These are phyloP conservation scores for Emesis castigata DNA, from an alignment of 2,888 invertebrate species.

Conservation along the genomic window DNA sequence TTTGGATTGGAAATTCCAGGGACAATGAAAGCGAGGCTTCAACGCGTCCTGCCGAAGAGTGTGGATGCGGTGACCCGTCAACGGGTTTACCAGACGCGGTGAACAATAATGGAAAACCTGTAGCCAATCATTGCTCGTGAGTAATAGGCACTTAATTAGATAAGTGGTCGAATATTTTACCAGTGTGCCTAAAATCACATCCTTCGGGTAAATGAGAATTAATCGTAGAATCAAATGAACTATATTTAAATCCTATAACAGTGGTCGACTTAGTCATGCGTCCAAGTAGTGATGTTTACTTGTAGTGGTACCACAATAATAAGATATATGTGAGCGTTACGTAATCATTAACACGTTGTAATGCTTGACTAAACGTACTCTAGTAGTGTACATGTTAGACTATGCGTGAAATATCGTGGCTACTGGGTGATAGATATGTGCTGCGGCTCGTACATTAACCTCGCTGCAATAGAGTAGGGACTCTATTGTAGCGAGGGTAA, in stretches of 20 bases:
- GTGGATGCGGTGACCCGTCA: conserved; percentile 75
- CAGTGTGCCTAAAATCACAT: neutral
- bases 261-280: neutral
- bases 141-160: conserved; percentile 70
- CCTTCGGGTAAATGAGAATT: neutral
- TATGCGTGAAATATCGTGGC: too few relatives aligned
- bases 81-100: conserved; percentile 49
- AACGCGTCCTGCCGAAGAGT: conserved; percentile 83
- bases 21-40: conserved; percentile 87
- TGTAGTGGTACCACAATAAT: neutral
- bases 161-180: neutral
- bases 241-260: neutral
- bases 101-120: conserved; percentile 79
- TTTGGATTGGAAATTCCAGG: conserved; percentile 75
- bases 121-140: conserved; percentile 85
- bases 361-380: too few relatives aligned
- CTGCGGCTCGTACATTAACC: too few relatives aligned
- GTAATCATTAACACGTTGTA: too few relatives aligned
- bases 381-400: too few relatives aligned
- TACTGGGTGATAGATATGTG: too few relatives aligned
- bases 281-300: neutral
- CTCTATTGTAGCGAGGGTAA: too few relatives aligned
- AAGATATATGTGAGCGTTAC: too few relatives aligned
- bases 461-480: too few relatives aligned
- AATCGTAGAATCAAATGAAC: neutral